A percentile compares a stretch with the other conserved stretches of the same genome.
These are phyloP conservation scores for Orchesella flavescens DNA, from an alignment of 2,888 invertebrate species.

Conservation along the genomic window DNA sequence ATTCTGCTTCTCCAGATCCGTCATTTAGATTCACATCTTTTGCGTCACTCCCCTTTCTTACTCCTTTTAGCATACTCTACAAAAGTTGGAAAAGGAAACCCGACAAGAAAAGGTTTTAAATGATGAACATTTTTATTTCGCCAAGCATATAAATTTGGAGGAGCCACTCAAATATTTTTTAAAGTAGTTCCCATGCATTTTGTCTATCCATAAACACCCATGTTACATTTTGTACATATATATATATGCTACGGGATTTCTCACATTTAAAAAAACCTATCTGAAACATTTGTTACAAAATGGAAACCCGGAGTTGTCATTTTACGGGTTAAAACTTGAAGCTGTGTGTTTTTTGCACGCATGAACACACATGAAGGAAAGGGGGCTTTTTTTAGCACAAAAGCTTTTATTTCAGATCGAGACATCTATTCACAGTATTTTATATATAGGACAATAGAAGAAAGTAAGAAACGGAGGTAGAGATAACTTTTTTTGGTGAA, in stretches of 20 bases:
- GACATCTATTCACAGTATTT: background rate
- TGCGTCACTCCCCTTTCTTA: slow-evolving; percentile 72
- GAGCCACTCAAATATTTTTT: background rate
- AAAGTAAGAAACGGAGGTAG: no score
- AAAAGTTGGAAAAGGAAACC: slow-evolving; percentile 13
- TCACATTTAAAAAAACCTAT: no score
- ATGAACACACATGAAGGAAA: background rate
- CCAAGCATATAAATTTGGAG: background rate
- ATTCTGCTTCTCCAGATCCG: slow-evolving; percentile 71
- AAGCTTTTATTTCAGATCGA: background rate
- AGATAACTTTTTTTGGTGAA: no score
- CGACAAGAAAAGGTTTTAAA: background rate
- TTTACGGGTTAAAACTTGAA: no score
- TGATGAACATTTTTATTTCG: slow-evolving; percentile 5
- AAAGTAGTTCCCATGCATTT: no score
- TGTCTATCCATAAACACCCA: no score
- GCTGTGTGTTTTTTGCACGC: no score
- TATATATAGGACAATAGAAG: background rate
- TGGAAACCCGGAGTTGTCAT: no score
- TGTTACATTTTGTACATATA: no score
- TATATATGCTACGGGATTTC: no score
- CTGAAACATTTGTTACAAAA: no score
- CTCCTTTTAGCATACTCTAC: slow-evolving; percentile 73
- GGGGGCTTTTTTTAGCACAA: background rate
- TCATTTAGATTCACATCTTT: slow-evolving; percentile 73